Evolutionary conservation across 2,113 vertebrate species (phyloP), one percentile per base, ranked within the genome.

Genomic region (Gallinago paraguaiae): DNA sequence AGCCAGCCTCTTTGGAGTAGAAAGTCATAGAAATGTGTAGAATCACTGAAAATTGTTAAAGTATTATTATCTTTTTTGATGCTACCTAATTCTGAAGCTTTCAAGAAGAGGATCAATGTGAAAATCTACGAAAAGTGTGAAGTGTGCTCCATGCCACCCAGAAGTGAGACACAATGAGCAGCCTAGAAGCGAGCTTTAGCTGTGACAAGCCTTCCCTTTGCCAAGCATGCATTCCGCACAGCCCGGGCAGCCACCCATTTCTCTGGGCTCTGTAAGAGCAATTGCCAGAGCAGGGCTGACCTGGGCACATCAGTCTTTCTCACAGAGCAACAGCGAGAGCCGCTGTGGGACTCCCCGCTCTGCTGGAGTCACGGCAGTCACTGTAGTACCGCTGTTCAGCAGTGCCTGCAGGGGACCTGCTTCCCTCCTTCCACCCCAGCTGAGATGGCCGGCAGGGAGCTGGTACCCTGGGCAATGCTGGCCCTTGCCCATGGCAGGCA

Each of bases 201-300:
- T 61, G 37, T 64, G 60, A 63, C 16, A 48, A 78, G n/a, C 25
- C 23, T 69, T 69, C 24, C 31, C 31, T 86, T 57, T 77, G 63
- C 39, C 57, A 88, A 28, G 35, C 61, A 16, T 16, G 30, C 37
- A 18, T 82, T 74, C 60, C 3, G 0, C 63, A 46, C 17, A 17
- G 33, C 13, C 18, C 0, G 0, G 60, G 54, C 68, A 90, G 22
- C 53, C 17, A 3, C 19, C 20, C 39, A 4, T 64, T 56, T 72
- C 50, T 60, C 17, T 0, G 1, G 41, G 53, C 53, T 76, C 37
- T 59, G 27, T 11, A 53, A 69, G 60, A 69, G 68, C 37, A 25
- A 28, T 9, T 33, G 45, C 72, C 72, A 81, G 72, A 74, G 64
- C 72, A 51, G 57, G 22, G 59, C 48, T 41, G 80, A 56, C 45